Evolutionary conservation across 2,888 invertebrate genomes (phyloP).

Genomic region (Poecilobothrus nobilitatus): DNA sequence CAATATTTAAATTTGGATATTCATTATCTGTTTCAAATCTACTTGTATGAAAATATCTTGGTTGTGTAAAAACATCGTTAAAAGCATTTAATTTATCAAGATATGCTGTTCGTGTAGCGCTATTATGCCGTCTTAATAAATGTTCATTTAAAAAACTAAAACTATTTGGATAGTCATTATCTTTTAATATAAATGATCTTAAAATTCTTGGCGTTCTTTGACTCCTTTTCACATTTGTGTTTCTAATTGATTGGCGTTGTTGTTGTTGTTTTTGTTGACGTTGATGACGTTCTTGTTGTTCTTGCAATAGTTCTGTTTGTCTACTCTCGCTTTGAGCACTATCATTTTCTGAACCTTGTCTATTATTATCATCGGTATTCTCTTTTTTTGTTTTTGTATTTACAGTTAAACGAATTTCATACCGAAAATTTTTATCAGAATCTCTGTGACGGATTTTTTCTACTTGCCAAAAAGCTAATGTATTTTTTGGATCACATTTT

Average conservation of each 20-base stretch:
- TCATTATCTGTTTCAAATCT: background rate
- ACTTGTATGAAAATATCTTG: slow-evolving; percentile 14
- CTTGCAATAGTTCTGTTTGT: slow-evolving; percentile 18
- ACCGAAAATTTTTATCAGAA: slow-evolving; percentile 46
- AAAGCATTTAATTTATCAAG: slow-evolving; percentile 14
- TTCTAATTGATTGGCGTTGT: slow-evolving; percentile 44
- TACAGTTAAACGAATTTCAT: slow-evolving; percentile 61
- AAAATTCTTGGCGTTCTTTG: slow-evolving; percentile 18
- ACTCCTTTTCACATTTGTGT: slow-evolving; percentile 35
- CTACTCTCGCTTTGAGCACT: background rate
- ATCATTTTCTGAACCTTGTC: background rate
- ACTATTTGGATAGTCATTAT: slow-evolving; percentile 42
- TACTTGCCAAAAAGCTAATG: slow-evolving; percentile 60
- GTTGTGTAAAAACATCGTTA: slow-evolving; percentile 24
- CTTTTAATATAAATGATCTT: slow-evolving; percentile 54
- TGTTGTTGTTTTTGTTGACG: slow-evolving; percentile 36
- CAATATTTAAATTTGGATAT: slow-evolving; percentile 33
- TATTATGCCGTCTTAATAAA: slow-evolving; percentile 16
- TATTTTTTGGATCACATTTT: slow-evolving; percentile 33
- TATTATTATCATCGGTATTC: background rate
- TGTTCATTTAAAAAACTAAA: slow-evolving; percentile 27
- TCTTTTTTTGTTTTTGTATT: slow-evolving; percentile 39
- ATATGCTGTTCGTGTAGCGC: slow-evolving; percentile 12
- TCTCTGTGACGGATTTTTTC: slow-evolving; percentile 59
- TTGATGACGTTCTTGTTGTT: background rate